These are phyloP conservation scores for Orbicella faveolata DNA, from an alignment of 64 coral and sea anemone genomes.

Conservation along the genomic window DNA sequence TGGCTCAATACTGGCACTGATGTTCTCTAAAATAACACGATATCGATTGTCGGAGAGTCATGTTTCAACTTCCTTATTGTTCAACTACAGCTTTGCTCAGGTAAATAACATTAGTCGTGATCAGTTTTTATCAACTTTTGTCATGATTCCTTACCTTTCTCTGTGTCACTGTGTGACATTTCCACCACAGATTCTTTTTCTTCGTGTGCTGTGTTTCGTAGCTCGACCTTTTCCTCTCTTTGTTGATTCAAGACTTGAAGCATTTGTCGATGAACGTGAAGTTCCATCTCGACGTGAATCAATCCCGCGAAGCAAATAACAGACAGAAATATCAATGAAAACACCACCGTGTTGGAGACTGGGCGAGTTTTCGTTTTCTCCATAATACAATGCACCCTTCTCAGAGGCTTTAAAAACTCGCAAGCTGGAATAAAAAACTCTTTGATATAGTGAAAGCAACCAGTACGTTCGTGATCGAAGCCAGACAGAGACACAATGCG, in stretches of 20 bases:
- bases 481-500: no score
- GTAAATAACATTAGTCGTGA: neutral
- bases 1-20: no score
- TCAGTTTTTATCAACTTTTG: neutral
- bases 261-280: constrained; percentile 27
- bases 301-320: constrained; percentile 1
- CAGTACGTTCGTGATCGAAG: no score
- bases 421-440: no score
- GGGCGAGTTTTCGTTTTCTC: neutral
- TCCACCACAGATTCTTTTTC: neutral
- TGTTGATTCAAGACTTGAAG: neutral
- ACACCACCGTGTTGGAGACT: neutral
- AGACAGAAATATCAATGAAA: neutral
- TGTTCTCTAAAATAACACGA: no score
- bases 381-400: neutral
- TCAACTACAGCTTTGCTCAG: neutral
- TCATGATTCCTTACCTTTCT: neutral
- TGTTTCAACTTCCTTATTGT: no score
- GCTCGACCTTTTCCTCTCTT: neutral
- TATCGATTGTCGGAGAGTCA: no score
- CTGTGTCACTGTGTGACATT: neutral
- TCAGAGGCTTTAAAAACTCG: no score
- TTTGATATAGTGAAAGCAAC: no score
- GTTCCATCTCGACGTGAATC: constrained; percentile 46
- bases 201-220: neutral